phyloP scores from a whole-genome alignment of 1,140 invertebrate genomes.

The Zaprionus vittiger region DNA sequence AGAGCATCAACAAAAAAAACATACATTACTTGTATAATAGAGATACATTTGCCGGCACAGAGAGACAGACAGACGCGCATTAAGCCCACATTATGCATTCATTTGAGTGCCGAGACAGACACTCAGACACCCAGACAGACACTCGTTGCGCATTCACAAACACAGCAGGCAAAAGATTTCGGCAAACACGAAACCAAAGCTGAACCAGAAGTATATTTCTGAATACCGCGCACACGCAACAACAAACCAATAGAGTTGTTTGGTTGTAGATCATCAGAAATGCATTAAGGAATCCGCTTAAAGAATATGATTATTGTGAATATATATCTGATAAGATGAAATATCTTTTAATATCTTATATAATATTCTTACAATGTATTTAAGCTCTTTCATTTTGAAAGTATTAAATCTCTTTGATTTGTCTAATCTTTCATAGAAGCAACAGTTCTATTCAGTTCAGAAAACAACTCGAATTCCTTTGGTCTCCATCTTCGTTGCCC shows the following conservation, averaged over 20 bases:
- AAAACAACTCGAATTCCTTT: neutral
- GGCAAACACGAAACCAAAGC: conserved; percentile 36
- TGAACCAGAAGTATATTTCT: conserved; percentile 13
- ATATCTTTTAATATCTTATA: too few species aligned
- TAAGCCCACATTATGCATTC: conserved; percentile 69
- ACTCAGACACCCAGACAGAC: conserved; percentile 1
- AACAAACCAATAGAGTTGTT: neutral
- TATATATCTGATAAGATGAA: neutral
- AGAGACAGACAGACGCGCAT: conserved; percentile 50
- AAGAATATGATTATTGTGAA: neutral
- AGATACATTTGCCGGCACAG: conserved; percentile 51
- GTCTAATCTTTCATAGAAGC: neutral
- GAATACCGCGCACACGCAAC: conserved; percentile 12
- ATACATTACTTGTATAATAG: conserved; percentile 28
- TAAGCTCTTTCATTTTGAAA: neutral
- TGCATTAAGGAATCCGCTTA: neutral
- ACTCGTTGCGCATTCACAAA: conserved; percentile 7
- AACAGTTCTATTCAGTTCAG: neutral
- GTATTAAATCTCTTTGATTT: neutral
- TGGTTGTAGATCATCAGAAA: neutral
- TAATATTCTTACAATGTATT: neutral
- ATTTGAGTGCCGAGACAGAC: conserved; percentile 51
- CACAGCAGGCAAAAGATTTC: conserved; percentile 24
- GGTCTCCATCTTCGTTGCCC: neutral
- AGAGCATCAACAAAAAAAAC: conserved; percentile 25